Conservation (phyloP, 2,888 invertebrate species). For the Fragum whitleyi region DNA sequence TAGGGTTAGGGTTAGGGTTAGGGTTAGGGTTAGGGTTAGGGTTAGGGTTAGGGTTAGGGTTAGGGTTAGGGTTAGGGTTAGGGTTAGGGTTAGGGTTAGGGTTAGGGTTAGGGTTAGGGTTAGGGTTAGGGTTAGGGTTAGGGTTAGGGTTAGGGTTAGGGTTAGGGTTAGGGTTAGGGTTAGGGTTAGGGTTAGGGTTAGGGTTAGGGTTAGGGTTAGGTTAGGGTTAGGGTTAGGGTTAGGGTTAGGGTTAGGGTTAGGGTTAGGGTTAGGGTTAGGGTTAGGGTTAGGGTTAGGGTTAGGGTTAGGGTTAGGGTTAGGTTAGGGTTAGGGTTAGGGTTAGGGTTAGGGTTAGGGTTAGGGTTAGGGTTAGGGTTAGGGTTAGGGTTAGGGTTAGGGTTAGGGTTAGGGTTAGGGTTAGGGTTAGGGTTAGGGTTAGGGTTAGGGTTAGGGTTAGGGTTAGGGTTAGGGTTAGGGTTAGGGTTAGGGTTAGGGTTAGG, state of each 20-base stretch:
- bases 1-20: conserved; percentile 50
- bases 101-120: conserved; percentile 61
- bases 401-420: conserved; percentile 45
- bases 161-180: conserved; percentile 70
- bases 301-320: conserved; percentile 42
- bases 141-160: conserved; percentile 68
- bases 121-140: conserved; percentile 59
- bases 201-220: conserved; percentile 67
- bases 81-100: conserved; percentile 60
- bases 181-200: conserved; percentile 69
- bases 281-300: conserved; percentile 46
- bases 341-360: conserved; percentile 63
- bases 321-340: conserved; percentile 41
- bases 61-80: conserved; percentile 69
- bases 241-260: conserved; percentile 68
- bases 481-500: conserved; percentile 65
- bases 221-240: conserved; percentile 63
- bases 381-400: conserved; percentile 63
- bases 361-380: conserved; percentile 58
- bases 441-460: conserved; percentile 57
- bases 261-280: conserved; percentile 53
- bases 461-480: conserved; percentile 51
- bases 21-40: conserved; percentile 63
- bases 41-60: conserved; percentile 59
- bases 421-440: conserved; percentile 46